Conservation (phyloP, 2,797 vertebrate genomes). For the Oryzias dopingdopingensis region DNA sequence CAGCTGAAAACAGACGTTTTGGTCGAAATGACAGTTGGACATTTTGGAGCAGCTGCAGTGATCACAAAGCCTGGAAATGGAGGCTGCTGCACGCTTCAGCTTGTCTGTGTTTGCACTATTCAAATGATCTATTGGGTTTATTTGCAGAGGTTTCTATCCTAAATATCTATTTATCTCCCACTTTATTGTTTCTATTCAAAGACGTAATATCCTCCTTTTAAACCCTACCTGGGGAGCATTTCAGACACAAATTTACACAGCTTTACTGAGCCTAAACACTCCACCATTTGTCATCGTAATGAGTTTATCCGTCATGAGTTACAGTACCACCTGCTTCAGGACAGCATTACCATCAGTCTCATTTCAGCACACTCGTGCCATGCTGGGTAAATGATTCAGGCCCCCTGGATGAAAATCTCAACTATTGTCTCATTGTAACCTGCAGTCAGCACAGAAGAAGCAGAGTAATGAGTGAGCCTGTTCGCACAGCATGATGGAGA, state of each 20-base stretch:
- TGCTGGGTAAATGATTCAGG: conserved; percentile 70
- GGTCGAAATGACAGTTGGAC: no score
- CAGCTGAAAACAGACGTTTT: no score
- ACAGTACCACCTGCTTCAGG: conserved; percentile 64
- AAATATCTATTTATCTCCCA: neutral
- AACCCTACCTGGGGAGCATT: conserved; percentile 37
- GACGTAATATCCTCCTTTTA: conserved; percentile 21
- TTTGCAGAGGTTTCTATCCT: no score
- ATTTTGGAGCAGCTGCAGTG: no score
- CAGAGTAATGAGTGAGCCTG: conserved; percentile 72
- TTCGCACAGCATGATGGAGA: conserved; percentile 65
- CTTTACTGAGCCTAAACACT: conserved; percentile 47
- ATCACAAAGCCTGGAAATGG: neutral
- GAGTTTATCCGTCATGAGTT: conserved; percentile 48
- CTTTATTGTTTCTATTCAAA: neutral
- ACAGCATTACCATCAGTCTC: conserved; percentile 55
- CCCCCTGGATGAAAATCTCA: conserved; percentile 71
- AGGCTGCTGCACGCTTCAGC: neutral
- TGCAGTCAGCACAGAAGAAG: conserved; percentile 65
- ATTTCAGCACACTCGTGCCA: conserved; percentile 56
- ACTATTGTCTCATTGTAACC: conserved; percentile 73
- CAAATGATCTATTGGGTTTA: neutral
- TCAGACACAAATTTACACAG: conserved; percentile 31
- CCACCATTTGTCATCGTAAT: conserved; percentile 48
- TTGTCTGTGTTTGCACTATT: neutral